Conservation (phyloP, 2,888 invertebrate genomes). For the Tenthredo mesomela region DNA sequence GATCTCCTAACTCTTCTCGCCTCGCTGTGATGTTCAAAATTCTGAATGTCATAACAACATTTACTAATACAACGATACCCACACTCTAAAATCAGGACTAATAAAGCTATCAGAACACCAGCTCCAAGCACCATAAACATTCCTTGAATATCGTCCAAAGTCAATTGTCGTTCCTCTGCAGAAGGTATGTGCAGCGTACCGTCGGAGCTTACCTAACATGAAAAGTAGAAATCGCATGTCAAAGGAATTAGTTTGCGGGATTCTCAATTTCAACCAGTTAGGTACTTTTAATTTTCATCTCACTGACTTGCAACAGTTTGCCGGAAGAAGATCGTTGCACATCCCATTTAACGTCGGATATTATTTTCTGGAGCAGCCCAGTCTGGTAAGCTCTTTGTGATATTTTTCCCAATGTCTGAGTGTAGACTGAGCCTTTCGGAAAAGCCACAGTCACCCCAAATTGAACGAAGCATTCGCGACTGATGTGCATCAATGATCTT, state of each 20-base stretch:
- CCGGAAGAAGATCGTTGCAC: constrained; percentile 84
- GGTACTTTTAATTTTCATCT: background rate
- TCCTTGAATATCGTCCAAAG: constrained; percentile 89
- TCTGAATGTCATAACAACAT: constrained; percentile 72
- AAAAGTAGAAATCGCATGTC: constrained; percentile 57
- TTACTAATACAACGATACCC: constrained; percentile 85
- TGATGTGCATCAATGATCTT: constrained; percentile 85
- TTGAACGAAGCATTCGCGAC: constrained; percentile 87
- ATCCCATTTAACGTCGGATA: constrained; percentile 86
- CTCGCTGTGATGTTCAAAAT: background rate
- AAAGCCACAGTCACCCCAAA: constrained; percentile 85
- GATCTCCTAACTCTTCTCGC: background rate
- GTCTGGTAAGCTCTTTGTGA: constrained; percentile 83
- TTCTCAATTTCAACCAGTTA: background rate
- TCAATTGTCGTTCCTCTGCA: constrained; percentile 86
- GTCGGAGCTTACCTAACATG: constrained; percentile 77
- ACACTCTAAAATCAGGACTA: constrained; percentile 85
- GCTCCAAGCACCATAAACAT: constrained; percentile 88
- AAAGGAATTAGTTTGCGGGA: constrained; percentile 16
- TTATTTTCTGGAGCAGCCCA: constrained; percentile 85
- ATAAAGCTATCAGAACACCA: constrained; percentile 84
- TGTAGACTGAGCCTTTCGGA: constrained; percentile 84
- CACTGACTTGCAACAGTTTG: constrained; percentile 82
- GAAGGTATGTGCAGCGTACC: constrained; percentile 76
- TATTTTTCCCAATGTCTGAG: constrained; percentile 82